Evolutionary conservation across 1,140 invertebrate genomes (phyloP).

Genomic region (Stegodyphus dumicola): DNA sequence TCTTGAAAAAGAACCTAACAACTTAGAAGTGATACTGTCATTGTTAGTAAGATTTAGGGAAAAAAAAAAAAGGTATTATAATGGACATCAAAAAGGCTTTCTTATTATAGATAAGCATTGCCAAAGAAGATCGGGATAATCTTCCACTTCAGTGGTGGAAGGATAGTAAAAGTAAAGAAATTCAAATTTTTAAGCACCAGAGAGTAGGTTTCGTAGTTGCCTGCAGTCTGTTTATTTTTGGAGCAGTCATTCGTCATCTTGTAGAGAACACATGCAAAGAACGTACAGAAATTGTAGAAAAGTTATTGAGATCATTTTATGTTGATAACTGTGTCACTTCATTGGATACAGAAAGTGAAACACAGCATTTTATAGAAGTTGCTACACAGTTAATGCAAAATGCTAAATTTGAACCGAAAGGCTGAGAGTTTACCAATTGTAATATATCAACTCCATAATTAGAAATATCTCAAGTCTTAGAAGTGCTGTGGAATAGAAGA

Average conservation of each 20-base stretch:
- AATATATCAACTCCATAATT: slow-evolving; percentile 6
- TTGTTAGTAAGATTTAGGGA: slow-evolving; percentile 19
- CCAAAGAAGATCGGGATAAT: slow-evolving; percentile 3
- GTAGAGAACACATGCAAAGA: neutral
- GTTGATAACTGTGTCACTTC: slow-evolving; percentile 18
- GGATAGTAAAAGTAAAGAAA: slow-evolving; percentile 6
- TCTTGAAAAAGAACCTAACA: slow-evolving; percentile 3
- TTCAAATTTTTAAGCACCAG: neutral
- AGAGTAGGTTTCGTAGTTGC: slow-evolving; percentile 8
- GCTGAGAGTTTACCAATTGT: neutral
- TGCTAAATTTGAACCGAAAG: slow-evolving; percentile 7
- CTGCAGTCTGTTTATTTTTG: slow-evolving; percentile 4
- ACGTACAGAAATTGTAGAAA: neutral
- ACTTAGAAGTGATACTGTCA: neutral
- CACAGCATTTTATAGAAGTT: neutral
- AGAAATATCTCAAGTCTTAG: slow-evolving; percentile 27
- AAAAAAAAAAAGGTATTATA: slow-evolving; percentile 11
- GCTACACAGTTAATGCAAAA: slow-evolving; percentile 1
- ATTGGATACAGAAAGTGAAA: neutral
- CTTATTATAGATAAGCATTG: neutral
- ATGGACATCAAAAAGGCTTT: slow-evolving; percentile 13
- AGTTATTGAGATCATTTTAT: slow-evolving; percentile 7
- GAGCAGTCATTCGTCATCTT: slow-evolving; percentile 7
- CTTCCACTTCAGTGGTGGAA: slow-evolving; percentile 20
- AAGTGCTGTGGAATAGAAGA: slow-evolving; percentile 8